These are phyloP conservation scores for Hycleus cichorii DNA, from an alignment of 1,140 invertebrate species.

Conservation along the genomic window DNA sequence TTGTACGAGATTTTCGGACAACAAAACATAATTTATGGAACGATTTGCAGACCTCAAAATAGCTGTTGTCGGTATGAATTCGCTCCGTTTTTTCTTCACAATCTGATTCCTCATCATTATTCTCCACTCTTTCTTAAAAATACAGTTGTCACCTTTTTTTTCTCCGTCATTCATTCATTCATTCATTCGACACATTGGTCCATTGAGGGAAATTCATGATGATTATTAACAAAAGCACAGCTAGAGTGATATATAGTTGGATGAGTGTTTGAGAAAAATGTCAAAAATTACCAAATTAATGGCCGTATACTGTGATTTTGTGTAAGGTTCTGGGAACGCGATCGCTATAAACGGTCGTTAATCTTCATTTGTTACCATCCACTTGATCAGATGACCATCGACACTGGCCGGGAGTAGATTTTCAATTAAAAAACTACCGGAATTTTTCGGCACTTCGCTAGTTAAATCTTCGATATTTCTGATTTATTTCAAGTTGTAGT, in stretches of 20 bases:
- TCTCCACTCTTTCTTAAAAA: neutral
- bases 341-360: neutral
- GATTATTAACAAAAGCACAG: slow-evolving; percentile 1
- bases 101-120: too few relatives aligned
- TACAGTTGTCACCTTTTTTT: slow-evolving; percentile 8
- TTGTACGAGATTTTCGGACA: neutral
- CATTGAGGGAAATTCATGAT: too few relatives aligned
- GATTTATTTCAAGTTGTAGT: too few relatives aligned
- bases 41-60: slow-evolving; percentile 14
- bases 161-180: neutral
- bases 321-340: neutral
- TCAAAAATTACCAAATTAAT: slow-evolving; percentile 8
- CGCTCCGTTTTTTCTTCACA: slow-evolving; percentile 1
- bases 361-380: slow-evolving; percentile 10
- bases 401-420: too few relatives aligned
- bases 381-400: neutral
- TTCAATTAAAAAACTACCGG: too few relatives aligned
- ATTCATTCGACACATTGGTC: neutral
- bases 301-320: neutral
- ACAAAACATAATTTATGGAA: slow-evolving; percentile 15
- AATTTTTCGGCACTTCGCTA: too few relatives aligned
- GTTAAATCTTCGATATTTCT: too few relatives aligned
- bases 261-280: neutral
- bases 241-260: neutral
- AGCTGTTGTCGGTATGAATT: slow-evolving; percentile 7